Evolutionary conservation across 2,888 invertebrate species (phyloP).

Genomic region (Dilophus febrilis): DNA sequence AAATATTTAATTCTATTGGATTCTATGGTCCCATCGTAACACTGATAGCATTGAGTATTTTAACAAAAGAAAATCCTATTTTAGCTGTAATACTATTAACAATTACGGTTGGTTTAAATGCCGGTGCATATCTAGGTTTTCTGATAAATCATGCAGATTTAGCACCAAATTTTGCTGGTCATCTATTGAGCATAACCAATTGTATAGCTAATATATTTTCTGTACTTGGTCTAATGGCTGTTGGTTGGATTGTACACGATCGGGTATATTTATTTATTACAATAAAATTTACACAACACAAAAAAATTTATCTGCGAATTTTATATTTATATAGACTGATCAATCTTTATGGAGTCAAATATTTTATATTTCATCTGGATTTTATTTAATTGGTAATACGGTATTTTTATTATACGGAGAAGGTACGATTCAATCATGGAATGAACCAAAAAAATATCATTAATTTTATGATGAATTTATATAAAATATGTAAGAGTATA

Average conservation of each 20-base stretch:
- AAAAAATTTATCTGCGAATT: too few relatives aligned
- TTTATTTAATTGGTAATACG: slow-evolving; percentile 51
- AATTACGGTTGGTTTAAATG: slow-evolving; percentile 41
- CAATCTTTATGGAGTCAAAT: slow-evolving; percentile 53
- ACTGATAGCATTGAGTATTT: slow-evolving; percentile 35
- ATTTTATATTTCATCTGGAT: slow-evolving; percentile 52
- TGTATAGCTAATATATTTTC: slow-evolving; percentile 43
- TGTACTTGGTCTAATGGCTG: slow-evolving; percentile 42
- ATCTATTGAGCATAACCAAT: slow-evolving; percentile 53
- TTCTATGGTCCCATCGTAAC: slow-evolving; percentile 37
- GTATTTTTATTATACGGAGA: slow-evolving; percentile 52
- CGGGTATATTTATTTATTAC: slow-evolving; percentile 26
- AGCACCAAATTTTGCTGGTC: slow-evolving; percentile 50
- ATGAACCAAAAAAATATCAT: too few relatives aligned
- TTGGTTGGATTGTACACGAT: slow-evolving; percentile 37
- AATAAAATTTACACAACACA: too few relatives aligned
- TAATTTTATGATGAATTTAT: too few relatives aligned
- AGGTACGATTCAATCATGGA: slow-evolving; percentile 52
- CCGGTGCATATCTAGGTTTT: slow-evolving; percentile 41
- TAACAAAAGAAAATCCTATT: slow-evolving; percentile 28
- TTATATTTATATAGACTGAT: slow-evolving; percentile 31
- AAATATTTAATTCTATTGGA: slow-evolving; percentile 27
- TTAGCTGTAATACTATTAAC: slow-evolving; percentile 36
- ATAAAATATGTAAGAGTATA: too few relatives aligned
- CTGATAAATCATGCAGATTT: slow-evolving; percentile 51